Evolutionary conservation across 2,113 vertebrate species (phyloP), one percentile per base, ranked within the genome.

Genomic region (Toxotes chatareus): DNA sequence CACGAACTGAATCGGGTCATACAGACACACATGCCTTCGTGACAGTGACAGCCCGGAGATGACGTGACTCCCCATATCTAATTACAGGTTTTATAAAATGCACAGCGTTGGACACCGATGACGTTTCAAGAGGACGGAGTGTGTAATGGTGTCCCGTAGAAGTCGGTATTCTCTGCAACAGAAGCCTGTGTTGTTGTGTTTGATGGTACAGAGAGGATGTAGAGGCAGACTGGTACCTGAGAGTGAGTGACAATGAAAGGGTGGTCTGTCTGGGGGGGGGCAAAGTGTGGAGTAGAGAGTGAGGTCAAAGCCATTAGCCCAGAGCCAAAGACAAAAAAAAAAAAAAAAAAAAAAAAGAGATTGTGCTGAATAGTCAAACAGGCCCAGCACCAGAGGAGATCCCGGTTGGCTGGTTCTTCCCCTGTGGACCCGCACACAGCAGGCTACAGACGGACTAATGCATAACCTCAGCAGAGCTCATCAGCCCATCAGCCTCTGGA

Each of bases 241-340:
- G 55, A 75, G 51, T 34, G 59, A 63, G 7, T 36, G 74, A 61
- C 23, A 40, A 13, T 63, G 49, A 64, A 56, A 7, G 46, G 27
- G 5, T 70, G 66, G 47, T n/a, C 75, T 31, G 60, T 71, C 71
- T 19, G 55, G 65, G 64, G 51, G 38, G 7, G 3, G 44, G 6
- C n/a, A n/a, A 11, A n/a, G 55, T 32, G 57, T 34, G 34, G 27
- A 49, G 65, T 0, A 38, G 5, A 51, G 21, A 73, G 71, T 8
- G 64, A 82, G 80, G 70, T 70, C 78, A 80, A 76, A 82, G 49
- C 46, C 57, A 80, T 77, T 60, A 72, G 46, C 60, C 65, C 14
- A 16, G 2, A 34, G 77, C 27, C n/a, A n/a, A n/a, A n/a, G n/a
- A n/a, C n/a, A n/a, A n/a, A n/a, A n/a, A n/a, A n/a, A 4, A 55